These are phyloP conservation scores for Tenebrio molitor DNA, from an alignment of 1,140 invertebrate genomes.

Conservation along the genomic window DNA sequence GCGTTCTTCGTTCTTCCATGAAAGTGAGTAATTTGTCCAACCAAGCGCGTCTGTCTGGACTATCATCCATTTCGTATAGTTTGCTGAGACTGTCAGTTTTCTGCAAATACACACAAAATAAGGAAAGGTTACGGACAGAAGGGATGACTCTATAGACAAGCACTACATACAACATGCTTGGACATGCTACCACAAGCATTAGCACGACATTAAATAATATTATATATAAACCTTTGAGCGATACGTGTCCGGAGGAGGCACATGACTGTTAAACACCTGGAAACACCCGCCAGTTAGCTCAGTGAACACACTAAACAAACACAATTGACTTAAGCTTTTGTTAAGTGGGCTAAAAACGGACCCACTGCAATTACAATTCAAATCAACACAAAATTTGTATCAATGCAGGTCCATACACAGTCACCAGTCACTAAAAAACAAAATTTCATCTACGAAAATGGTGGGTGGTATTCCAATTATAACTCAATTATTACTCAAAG, in stretches of 20 bases:
- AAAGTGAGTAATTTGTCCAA: conserved; percentile 93
- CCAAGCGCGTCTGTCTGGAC: conserved; percentile 91
- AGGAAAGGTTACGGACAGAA: conserved; percentile 9
- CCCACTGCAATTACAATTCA: conserved; percentile 20
- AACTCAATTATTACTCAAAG: conserved; percentile 1
- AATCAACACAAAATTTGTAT: conserved; percentile 21
- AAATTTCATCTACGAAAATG: conserved; percentile 26
- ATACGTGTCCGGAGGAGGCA: conserved; percentile 90
- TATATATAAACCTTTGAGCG: conserved; percentile 85
- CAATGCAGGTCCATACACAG: conserved; percentile 38
- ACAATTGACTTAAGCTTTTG: conserved; percentile 42
- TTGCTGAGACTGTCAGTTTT: conserved; percentile 93
- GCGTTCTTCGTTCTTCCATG: conserved; percentile 93
- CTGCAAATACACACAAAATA: conserved; percentile 68
- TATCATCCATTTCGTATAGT: conserved; percentile 97
- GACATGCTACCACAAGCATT: conserved; percentile 61
- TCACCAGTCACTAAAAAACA: conserved; percentile 26
- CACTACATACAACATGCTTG: conserved; percentile 50
- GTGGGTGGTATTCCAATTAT: conserved; percentile 17
- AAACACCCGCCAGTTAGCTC: conserved; percentile 68
- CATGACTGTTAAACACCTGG: conserved; percentile 93
- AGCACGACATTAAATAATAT: conserved; percentile 61
- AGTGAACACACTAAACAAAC: conserved; percentile 42
- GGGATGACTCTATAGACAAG: conserved; percentile 43
- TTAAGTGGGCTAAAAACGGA: conserved; percentile 22